Conservation (phyloP, 2,113 vertebrate genomes). For the Syrmaticus mikado region DNA sequence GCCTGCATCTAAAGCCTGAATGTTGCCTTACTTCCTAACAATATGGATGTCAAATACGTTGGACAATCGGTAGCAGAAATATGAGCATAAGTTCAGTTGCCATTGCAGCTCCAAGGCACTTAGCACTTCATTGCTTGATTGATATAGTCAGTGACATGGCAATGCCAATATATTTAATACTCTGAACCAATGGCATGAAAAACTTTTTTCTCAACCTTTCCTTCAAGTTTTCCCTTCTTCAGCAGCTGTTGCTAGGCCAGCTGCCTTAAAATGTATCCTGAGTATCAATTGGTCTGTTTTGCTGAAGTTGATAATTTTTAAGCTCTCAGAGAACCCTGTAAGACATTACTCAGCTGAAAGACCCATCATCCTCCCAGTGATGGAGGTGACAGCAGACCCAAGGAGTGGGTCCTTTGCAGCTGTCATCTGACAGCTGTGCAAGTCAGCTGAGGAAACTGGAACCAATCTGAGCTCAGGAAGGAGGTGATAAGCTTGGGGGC, state of each 20-base stretch:
- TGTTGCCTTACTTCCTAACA: fast-evolving
- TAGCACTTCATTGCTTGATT: not conserved
- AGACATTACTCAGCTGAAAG: not conserved
- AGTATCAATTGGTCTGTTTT: not conserved
- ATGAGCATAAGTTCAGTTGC: not conserved
- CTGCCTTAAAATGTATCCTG: not conserved
- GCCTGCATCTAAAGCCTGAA: not conserved
- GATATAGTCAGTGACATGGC: not conserved
- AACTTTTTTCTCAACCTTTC: not conserved
- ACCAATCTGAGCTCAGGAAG: not conserved
- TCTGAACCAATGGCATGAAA: not conserved
- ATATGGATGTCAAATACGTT: not conserved
- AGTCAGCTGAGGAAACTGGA: not conserved
- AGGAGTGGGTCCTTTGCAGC: not conserved
- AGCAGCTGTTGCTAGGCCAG: not conserved
- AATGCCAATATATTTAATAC: fast-evolving
- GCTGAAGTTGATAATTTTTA: not conserved
- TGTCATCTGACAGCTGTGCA: not conserved
- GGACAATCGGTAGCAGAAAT: not conserved
- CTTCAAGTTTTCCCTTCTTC: not conserved
- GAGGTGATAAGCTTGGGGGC: not conserved
- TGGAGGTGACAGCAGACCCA: not conserved
- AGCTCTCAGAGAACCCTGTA: not conserved
- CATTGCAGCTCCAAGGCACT: not conserved
- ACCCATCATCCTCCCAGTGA: fast-evolving